Conservation (phyloP, 2,888 invertebrate species). For the Catocala nupta region DNA sequence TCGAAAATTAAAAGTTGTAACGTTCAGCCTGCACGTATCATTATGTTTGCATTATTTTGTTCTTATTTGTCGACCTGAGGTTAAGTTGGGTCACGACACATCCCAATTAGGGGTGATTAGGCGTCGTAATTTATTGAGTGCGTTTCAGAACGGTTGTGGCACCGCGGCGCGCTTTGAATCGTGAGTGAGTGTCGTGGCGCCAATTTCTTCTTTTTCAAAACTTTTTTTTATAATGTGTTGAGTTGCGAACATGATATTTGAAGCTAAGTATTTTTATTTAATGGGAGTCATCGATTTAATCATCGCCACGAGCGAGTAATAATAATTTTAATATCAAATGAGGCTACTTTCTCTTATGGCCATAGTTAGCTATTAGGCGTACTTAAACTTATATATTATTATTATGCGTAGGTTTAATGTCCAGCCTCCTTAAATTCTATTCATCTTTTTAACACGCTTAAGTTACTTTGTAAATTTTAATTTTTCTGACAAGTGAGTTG, state of each 20-base stretch:
- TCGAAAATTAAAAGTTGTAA: constrained; percentile 81
- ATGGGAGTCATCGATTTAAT: constrained; percentile 52
- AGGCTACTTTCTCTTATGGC: constrained; percentile 49
- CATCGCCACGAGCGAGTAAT: constrained; percentile 49
- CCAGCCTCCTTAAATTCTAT: not conserved
- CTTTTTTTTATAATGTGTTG: constrained; percentile 69
- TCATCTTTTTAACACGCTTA: no score
- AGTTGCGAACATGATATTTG: constrained; percentile 72
- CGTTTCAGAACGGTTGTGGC: constrained; percentile 68
- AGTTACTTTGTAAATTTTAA: no score
- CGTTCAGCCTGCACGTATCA: constrained; percentile 78
- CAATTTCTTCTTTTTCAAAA: constrained; percentile 59
- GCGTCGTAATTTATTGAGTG: constrained; percentile 84
- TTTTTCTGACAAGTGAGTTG: no score
- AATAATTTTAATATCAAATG: constrained; percentile 50
- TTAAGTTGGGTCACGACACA: constrained; percentile 86
- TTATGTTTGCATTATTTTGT: constrained; percentile 85
- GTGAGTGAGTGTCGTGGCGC: constrained; percentile 70
- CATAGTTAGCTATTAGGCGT: constrained; percentile 47
- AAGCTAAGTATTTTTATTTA: constrained; percentile 52
- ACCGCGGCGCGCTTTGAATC: constrained; percentile 72
- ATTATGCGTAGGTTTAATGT: constrained; percentile 19
- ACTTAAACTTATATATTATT: constrained; percentile 21
- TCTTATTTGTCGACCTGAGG: constrained; percentile 79
- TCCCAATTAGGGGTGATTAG: constrained; percentile 87